phyloP scores from a whole-genome alignment of 2,113 vertebrate genomes.

The Hippocampus abdominalis region DNA sequence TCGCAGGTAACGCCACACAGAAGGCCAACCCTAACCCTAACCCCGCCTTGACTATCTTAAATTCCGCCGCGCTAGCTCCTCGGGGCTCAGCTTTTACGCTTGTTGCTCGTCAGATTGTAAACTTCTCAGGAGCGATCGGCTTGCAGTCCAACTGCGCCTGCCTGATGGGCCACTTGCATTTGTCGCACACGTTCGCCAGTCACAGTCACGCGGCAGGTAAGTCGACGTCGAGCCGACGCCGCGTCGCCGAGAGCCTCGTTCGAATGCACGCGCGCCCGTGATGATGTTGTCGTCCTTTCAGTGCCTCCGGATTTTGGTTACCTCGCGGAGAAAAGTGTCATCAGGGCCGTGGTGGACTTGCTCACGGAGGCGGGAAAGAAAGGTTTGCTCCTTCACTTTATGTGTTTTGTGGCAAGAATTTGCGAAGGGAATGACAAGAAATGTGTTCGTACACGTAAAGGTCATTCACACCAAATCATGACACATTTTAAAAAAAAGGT shows the following conservation, averaged over 20 bases:
- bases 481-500: too few species aligned
- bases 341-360: conserved; percentile 80
- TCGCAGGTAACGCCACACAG: conserved; percentile 75
- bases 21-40: too few species aligned
- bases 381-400: conserved; percentile 55
- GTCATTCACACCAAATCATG: too few species aligned
- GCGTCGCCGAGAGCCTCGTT: too few species aligned
- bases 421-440: neutral
- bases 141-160: conserved; percentile 89
- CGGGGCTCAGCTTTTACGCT: too few species aligned
- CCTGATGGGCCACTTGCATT: conserved; percentile 84
- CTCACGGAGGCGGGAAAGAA: conserved; percentile 83
- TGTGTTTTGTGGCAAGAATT: too few species aligned
- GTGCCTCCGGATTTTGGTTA: conserved; percentile 92
- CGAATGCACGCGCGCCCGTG: too few species aligned
- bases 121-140: conserved; percentile 85
- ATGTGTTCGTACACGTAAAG: neutral
- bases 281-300: conserved; percentile 40
- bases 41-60: too few species aligned
- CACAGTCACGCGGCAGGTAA: conserved; percentile 85
- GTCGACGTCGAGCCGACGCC: neutral
- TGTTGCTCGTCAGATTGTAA: conserved; percentile 73
- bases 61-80: too few species aligned
- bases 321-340: conserved; percentile 86
- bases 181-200: conserved; percentile 80